Evolutionary conservation across 2,888 invertebrate species (phyloP).

Genomic region (Trileptium ribeirensis): DNA sequence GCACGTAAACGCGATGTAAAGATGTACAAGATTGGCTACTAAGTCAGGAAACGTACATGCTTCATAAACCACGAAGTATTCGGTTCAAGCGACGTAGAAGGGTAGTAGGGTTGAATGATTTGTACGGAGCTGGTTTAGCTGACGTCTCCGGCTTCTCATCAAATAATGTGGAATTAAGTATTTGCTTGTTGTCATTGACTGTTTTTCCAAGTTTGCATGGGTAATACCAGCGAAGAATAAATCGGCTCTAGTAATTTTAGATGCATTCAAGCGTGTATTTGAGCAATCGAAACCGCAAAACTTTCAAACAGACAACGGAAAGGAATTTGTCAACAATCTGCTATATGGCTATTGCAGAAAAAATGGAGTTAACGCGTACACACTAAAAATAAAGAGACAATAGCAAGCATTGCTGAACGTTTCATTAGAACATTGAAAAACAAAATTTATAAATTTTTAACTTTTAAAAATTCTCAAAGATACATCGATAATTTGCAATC

Average conservation of each 20-base stretch:
- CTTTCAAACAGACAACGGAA: not conserved
- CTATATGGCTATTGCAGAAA: not conserved
- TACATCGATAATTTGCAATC: too few relatives aligned
- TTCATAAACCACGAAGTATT: not conserved
- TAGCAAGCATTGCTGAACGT: conserved; percentile 3
- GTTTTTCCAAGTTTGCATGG: too few relatives aligned
- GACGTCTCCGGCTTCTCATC: not conserved
- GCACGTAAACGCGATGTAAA: too few relatives aligned
- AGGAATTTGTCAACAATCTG: not conserved
- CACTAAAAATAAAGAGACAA: not conserved
- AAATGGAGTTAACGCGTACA: not conserved
- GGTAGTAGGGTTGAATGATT: not conserved
- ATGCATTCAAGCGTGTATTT: not conserved
- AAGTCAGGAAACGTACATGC: not conserved
- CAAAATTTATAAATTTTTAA: too few relatives aligned
- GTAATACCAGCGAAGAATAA: not conserved
- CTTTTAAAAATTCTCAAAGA: too few relatives aligned
- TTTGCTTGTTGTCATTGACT: too few relatives aligned
- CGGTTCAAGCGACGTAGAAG: not conserved
- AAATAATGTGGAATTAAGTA: not conserved
- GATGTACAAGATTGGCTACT: not conserved
- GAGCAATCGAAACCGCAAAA: too few relatives aligned
- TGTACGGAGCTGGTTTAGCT: not conserved
- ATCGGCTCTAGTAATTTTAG: not conserved
- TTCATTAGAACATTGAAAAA: too few relatives aligned